Base-by-base conservation (phyloP, 1,140 invertebrate species). In the Steinernema khuongi region DNA sequence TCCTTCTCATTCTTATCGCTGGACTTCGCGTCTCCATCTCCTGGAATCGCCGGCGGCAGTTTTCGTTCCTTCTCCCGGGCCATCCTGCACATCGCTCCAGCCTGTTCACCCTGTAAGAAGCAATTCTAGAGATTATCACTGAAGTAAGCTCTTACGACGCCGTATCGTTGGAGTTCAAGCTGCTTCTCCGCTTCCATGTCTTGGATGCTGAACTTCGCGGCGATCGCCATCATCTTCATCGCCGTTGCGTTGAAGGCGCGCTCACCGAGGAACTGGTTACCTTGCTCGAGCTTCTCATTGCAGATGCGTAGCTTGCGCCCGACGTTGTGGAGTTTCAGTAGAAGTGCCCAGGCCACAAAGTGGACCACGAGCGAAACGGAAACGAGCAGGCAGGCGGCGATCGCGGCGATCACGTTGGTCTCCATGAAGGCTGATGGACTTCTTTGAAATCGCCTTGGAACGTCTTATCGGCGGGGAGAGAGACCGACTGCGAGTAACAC, bases 401-500 rank as follows among this genome's bases (percentile, higher is more conserved):
- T 26, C 4, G 50, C 50, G 19, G 50, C 50, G 11, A 60, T 4
- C 11, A 60, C 22, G 50, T 60, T 22, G 19, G 4, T 7, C 26
- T 60, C 50, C 50, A 60, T 60, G 50, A 60, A 60, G 50, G 26
- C 26, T 60, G 50, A 60, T 26, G 50, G 50, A n/a, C n/a, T n/a
- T n/a, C n/a, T n/a, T n/a, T n/a, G n/a, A n/a, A n/a, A n/a, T n/a
- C n/a, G n/a, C n/a, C n/a, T n/a, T n/a, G n/a, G n/a, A n/a, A n/a
- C n/a, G n/a, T n/a, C n/a, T n/a, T n/a, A n/a, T n/a, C n/a, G n/a
- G n/a, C n/a, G n/a, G n/a, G n/a, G n/a, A n/a, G n/a, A n/a, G n/a
- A n/a, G n/a, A n/a, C n/a, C n/a, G n/a, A n/a, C n/a, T n/a, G n/a
- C n/a, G n/a, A n/a, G n/a, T n/a, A n/a, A n/a, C n/a, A n/a, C n/a